Evolutionary conservation across 2,888 invertebrate genomes (phyloP).

Genomic region (Brachylomia viminalis): DNA sequence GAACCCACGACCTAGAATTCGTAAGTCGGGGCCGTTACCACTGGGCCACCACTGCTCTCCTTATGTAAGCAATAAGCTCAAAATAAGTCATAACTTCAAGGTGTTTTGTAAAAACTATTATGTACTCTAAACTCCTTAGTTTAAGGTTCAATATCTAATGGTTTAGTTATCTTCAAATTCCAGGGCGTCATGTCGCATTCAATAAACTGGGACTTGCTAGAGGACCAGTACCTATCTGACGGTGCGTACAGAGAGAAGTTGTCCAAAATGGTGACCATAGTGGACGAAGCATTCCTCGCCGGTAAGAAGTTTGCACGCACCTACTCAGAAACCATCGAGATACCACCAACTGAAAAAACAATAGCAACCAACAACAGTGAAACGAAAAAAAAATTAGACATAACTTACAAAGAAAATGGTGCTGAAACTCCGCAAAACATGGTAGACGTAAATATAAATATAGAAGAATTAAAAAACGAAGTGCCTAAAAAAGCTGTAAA

Average conservation of each 20-base stretch:
- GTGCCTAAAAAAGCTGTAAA: constrained; percentile 69
- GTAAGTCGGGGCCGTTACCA: too few relatives aligned
- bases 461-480: constrained; percentile 70
- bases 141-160: constrained; percentile 15
- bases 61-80: background rate
- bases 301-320: constrained; percentile 94
- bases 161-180: constrained; percentile 62
- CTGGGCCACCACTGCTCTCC: too few relatives aligned
- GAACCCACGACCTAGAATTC: too few relatives aligned
- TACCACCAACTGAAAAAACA: constrained; percentile 41
- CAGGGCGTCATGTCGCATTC: constrained; percentile 98
- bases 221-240: constrained; percentile 96
- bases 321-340: constrained; percentile 83
- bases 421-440: constrained; percentile 65
- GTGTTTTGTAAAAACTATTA: background rate
- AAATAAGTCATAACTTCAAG: background rate
- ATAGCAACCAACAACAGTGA: constrained; percentile 47
- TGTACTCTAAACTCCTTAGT: background rate
- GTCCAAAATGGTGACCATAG: constrained; percentile 95
- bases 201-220: constrained; percentile 97
- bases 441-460: constrained; percentile 72
- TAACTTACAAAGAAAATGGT: constrained; percentile 78
- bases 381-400: constrained; percentile 73
- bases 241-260: constrained; percentile 95
- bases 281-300: constrained; percentile 93